Percentiles rank a stretch among this genome's conserved stretches.
Conservation (phyloP, 2,113 vertebrate genomes). For the Empidonax traillii region DNA sequence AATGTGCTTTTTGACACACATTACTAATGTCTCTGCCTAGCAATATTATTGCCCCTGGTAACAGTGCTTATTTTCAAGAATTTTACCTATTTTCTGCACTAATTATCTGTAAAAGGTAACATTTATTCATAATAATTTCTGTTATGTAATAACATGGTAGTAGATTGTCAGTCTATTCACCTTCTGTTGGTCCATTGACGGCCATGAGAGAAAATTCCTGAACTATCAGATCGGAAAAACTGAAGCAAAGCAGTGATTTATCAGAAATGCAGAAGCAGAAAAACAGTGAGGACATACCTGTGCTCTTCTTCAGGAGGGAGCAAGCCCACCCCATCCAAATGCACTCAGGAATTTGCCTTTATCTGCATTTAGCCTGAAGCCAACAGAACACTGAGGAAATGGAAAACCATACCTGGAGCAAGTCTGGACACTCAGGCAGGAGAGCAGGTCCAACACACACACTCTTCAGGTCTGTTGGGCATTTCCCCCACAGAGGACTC, state of each 20-base stretch:
- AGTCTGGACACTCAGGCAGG: accelerated
- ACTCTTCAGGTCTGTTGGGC: background rate
- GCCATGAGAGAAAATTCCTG: background rate
- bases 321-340: background rate
- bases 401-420: background rate
- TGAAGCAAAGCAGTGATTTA: background rate
- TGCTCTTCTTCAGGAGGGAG: background rate
- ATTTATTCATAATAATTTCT: background rate
- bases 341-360: background rate
- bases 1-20: background rate
- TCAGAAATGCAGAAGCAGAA: background rate
- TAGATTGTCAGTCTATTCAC: background rate
- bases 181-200: background rate
- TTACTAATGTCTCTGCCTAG: background rate
- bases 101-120: background rate
- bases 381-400: background rate
- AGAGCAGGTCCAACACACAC: background rate
- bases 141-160: background rate
- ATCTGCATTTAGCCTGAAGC: background rate
- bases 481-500: background rate
- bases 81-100: background rate
- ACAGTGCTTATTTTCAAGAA: background rate
- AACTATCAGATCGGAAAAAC: background rate
- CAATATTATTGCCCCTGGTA: background rate
- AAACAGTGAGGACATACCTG: background rate